A percentile compares a stretch with the other conserved stretches of the same genome.
phyloP scores from a whole-genome alignment of 2,888 invertebrate genomes.

The Octonoba sinensis region DNA sequence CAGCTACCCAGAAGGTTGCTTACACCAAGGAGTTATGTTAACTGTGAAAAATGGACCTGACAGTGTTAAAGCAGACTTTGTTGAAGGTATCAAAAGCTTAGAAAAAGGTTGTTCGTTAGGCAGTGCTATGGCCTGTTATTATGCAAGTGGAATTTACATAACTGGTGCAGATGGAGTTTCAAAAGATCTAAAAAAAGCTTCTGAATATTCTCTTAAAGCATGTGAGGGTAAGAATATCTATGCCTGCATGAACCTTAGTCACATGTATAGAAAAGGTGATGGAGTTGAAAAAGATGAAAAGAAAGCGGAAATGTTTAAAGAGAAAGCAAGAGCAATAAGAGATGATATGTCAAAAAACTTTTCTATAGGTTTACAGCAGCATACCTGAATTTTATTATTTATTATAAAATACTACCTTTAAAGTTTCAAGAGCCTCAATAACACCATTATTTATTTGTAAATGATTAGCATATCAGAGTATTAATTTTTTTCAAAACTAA shows the following conservation, averaged over 20 bases:
- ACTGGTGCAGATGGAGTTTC: conserved; percentile 74
- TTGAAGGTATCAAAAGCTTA: conserved; percentile 74
- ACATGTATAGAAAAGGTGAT: conserved; percentile 88
- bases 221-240: conserved; percentile 88
- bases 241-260: conserved; percentile 90
- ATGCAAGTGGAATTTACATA: conserved; percentile 81
- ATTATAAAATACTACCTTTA: too few relatives aligned
- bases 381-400: conserved; percentile 1
- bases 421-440: too few relatives aligned
- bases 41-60: conserved; percentile 73
- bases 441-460: too few relatives aligned
- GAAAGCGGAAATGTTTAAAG: conserved; percentile 81
- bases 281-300: conserved; percentile 82
- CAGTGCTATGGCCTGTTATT: conserved; percentile 83
- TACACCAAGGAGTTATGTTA: conserved; percentile 81
- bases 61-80: conserved; percentile 65
- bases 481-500: too few relatives aligned
- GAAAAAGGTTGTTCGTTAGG: conserved; percentile 72
- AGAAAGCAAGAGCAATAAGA: conserved; percentile 80
- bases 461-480: too few relatives aligned
- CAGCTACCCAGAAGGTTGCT: conserved; percentile 80
- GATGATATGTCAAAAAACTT: conserved; percentile 75
- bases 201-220: conserved; percentile 81
- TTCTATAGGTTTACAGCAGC: conserved; percentile 35
- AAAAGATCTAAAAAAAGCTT: conserved; percentile 82